Evolutionary conservation across 2,797 vertebrate species (phyloP), one percentile per base, ranked within the genome.

Genomic region (Melanotaenia nigrans): DNA sequence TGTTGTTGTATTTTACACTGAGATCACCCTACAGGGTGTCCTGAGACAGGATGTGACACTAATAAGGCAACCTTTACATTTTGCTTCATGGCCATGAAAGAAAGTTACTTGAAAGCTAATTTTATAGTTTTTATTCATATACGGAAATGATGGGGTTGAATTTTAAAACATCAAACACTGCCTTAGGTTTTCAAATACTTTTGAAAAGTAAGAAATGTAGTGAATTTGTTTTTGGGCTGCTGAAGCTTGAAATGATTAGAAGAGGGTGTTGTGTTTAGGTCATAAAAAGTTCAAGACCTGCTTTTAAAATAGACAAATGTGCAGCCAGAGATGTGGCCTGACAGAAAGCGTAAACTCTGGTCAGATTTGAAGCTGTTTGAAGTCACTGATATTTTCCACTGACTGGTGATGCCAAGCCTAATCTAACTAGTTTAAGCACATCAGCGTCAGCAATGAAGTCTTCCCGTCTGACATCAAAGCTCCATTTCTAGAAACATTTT

Each of bases 381-480:
- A 86, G 82, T 86, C 32, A 62, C 47, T 60, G 79, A 74, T 82
- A 42, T 75, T 77, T 72, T 74, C 67, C 51, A 4, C 74, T 65
- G 83, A 72, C 85, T 59, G 75, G 16, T 58, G 82, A 86, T 62
- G 68, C 67, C 72, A 67, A 60, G 51, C 60, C 65, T 78, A 79
- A 87, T 87, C 64, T 61, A 53, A 62, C 54, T 22, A 28, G 61
- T 82, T 82, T 64, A 78, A 79, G 56, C 61, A 55, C 70, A 57
- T 80, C 70, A 61, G 65, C 42, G 4, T 77, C 72, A 70, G 59
- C 62, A 55, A 1, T 0, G 38, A 71, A 76, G 78, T 74, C 73
- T 73, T 69, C 73, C 59, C 55, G 63, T 62, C 75, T 35, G 58
- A 89, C 87, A 79, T 89, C 83, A 91, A 90, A 87, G 83, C 77